Conservation (phyloP, 2,888 invertebrate species). For the Rhagonycha fulva region DNA sequence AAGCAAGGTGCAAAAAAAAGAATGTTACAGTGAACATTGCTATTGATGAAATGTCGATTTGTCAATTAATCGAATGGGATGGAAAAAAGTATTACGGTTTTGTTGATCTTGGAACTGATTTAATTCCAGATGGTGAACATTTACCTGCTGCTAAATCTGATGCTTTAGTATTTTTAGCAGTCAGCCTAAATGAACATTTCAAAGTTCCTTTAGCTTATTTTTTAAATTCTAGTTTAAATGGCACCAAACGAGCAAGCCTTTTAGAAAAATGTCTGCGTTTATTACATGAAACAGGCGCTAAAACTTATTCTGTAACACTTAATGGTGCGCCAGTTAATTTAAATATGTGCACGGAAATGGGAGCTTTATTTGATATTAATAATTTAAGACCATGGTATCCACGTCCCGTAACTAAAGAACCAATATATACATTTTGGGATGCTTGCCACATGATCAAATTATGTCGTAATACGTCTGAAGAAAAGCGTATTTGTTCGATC, state of each 20-base stretch:
- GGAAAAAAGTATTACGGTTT: background rate
- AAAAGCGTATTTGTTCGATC: background rate
- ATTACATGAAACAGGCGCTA: conserved; percentile 31
- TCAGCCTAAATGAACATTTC: conserved; percentile 35
- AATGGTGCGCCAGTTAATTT: conserved; percentile 38
- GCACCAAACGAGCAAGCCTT: conserved; percentile 34
- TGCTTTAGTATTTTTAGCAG: conserved; percentile 40
- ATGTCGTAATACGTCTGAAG: conserved; percentile 13
- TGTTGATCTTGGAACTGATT: no score
- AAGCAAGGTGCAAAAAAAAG: background rate
- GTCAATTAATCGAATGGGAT: background rate
- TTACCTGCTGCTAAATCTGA: conserved; percentile 34
- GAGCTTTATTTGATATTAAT: background rate
- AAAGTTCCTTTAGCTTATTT: conserved; percentile 42
- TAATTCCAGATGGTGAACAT: no score
- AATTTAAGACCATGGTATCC: conserved; percentile 27
- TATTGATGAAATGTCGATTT: background rate
- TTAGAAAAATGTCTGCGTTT: conserved; percentile 31
- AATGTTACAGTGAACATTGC: background rate
- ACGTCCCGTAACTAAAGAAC: conserved; percentile 14
- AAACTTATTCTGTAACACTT: conserved; percentile 36
- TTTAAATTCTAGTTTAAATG: conserved; percentile 35
- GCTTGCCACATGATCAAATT: conserved; percentile 21
- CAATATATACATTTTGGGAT: conserved; percentile 8
- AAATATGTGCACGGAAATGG: conserved; percentile 21